phyloP scores from a whole-genome alignment of 2,113 vertebrate genomes.

The Gorsachius goisagi region DNA sequence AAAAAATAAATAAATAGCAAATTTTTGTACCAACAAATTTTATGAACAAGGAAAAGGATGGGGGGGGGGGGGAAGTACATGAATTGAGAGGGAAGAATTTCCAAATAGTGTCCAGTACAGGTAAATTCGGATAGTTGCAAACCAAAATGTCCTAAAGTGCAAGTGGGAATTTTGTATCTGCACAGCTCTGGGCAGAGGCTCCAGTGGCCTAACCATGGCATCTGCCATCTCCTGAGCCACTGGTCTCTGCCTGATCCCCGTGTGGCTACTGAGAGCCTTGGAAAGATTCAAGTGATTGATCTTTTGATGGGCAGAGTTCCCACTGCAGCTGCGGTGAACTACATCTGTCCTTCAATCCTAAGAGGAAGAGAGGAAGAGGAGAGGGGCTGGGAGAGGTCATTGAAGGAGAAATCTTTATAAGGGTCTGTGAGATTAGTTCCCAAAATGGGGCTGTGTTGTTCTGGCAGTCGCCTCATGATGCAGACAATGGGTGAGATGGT shows the following conservation, averaged over 20 bases:
- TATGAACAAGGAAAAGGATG: not conserved
- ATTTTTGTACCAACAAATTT: not conserved
- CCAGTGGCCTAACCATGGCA: rapidly evolving
- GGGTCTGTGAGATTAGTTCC: not conserved
- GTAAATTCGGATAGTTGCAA: not conserved
- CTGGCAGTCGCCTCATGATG: not conserved
- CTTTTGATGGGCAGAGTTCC: not conserved
- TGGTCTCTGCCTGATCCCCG: not conserved
- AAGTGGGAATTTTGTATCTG: not conserved
- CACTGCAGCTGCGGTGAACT: not conserved
- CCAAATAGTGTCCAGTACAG: not conserved
- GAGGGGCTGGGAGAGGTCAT: not conserved
- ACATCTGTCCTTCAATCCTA: rapidly evolving
- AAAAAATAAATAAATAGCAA: not conserved
- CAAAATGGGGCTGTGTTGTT: not conserved
- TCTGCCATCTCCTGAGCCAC: not conserved
- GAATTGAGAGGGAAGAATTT: not conserved
- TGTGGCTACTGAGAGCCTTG: not conserved
- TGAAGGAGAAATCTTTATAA: not conserved
- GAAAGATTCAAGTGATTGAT: not conserved
- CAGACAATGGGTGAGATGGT: not conserved
- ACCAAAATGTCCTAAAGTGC: not conserved
- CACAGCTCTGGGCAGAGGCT: not conserved
- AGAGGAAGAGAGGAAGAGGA: not conserved
- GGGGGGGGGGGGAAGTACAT: not conserved